Evolutionary conservation across 2,888 invertebrate genomes (phyloP).

Genomic region (Dryomyza anilis): DNA sequence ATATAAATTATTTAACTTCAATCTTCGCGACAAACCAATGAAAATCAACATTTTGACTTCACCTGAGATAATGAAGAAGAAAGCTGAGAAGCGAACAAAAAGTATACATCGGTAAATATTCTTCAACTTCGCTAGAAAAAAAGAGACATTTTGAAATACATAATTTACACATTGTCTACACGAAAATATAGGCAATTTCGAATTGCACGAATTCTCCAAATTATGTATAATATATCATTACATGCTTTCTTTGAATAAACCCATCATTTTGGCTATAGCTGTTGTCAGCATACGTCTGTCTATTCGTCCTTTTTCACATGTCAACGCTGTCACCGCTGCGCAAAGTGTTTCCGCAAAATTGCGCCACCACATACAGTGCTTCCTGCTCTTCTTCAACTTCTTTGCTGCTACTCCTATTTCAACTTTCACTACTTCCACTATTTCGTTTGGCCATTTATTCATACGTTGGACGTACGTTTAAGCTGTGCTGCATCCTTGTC

Average conservation of each 20-base stretch:
- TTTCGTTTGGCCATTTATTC: background rate
- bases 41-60: too few relatives aligned
- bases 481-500: background rate
- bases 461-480: background rate
- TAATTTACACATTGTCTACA: background rate
- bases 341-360: conserved; percentile 47
- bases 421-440: background rate
- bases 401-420: too few relatives aligned
- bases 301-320: background rate
- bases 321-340: conserved; percentile 26
- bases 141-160: background rate
- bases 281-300: too few relatives aligned
- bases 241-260: background rate
- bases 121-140: too few relatives aligned
- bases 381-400: too few relatives aligned
- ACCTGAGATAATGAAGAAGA: too few relatives aligned
- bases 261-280: background rate
- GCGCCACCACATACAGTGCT: conserved; percentile 7
- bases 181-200: background rate
- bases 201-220: background rate
- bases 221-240: background rate
- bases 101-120: too few relatives aligned
- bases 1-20: too few relatives aligned
- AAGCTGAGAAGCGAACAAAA: too few relatives aligned
- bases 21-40: too few relatives aligned